Evolutionary conservation across 2,888 invertebrate genomes (phyloP).

Genomic region (Apeira syringaria): DNA sequence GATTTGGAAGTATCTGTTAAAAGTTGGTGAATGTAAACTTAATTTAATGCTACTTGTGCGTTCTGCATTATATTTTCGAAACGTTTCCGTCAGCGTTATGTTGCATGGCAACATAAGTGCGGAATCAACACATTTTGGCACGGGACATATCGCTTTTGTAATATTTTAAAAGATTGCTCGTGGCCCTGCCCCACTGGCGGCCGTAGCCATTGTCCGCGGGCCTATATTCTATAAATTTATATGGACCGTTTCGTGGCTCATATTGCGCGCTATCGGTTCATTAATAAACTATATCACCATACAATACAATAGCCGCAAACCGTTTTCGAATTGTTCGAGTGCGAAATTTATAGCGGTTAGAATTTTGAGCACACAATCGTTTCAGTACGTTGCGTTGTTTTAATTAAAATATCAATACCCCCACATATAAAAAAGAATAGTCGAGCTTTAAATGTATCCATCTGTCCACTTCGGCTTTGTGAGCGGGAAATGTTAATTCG

Average conservation of each 20-base stretch:
- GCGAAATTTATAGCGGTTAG: conserved; percentile 58
- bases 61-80: conserved; percentile 48
- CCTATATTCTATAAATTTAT: conserved; percentile 62
- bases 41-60: conserved; percentile 53
- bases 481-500: conserved; percentile 23
- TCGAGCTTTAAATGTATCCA: conserved; percentile 13
- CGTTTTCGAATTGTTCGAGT: conserved; percentile 54
- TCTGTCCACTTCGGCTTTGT: conserved; percentile 23
- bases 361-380: conserved; percentile 46
- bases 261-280: conserved; percentile 66
- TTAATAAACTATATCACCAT: conserved; percentile 67
- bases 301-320: conserved; percentile 57
- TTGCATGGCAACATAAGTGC: conserved; percentile 52
- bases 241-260: conserved; percentile 54
- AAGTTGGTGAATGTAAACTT: conserved; percentile 43
- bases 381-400: conserved; percentile 34
- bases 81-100: conserved; percentile 51
- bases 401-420: conserved; percentile 24
- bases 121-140: conserved; percentile 70
- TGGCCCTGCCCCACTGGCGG: conserved; percentile 46
- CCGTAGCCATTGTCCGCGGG: conserved; percentile 58
- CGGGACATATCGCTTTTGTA: conserved; percentile 55
- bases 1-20: conserved; percentile 42
- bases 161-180: conserved; percentile 62
- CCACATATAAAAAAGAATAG: conserved; percentile 12